Evolutionary conservation across 2,797 vertebrate genomes (phyloP).

Genomic region (Amblyopsis hoosieri): DNA sequence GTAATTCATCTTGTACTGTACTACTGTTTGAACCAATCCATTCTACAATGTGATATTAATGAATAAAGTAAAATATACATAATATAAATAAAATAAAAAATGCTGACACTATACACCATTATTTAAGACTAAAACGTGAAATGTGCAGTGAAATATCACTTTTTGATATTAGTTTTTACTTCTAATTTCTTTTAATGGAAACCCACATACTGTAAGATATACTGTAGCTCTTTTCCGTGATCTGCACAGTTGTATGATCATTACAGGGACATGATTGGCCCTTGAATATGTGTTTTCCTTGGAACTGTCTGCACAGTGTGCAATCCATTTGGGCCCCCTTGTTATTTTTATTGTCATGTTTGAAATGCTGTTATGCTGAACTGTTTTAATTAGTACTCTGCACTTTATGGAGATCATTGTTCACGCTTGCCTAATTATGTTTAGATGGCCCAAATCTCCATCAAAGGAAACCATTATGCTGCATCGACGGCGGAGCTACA

Average conservation of each 20-base stretch:
- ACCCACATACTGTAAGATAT: slow-evolving; percentile 4
- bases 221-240: slow-evolving; percentile 7
- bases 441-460: slow-evolving; percentile 78
- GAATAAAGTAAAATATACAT: neutral
- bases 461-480: slow-evolving; percentile 79
- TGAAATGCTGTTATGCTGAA: slow-evolving; percentile 75
- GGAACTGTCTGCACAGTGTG: slow-evolving; percentile 59
- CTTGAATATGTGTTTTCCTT: slow-evolving; percentile 54
- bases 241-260: slow-evolving; percentile 41
- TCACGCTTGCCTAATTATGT: slow-evolving; percentile 79
- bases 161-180: neutral
- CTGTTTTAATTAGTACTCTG: slow-evolving; percentile 81
- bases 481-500: slow-evolving; percentile 67
- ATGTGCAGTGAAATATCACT: neutral
- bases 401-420: slow-evolving; percentile 79
- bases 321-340: slow-evolving; percentile 70
- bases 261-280: slow-evolving; percentile 44
- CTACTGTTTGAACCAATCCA: neutral
- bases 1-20: slow-evolving; percentile 9
- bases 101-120: neutral
- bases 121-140: no score
- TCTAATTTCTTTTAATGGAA: neutral
- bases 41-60: neutral
- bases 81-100: neutral
- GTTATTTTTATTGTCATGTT: slow-evolving; percentile 78